These are phyloP conservation scores for Mionectes olivaceus DNA, from an alignment of 2,797 vertebrate genomes.

Conservation along the genomic window DNA sequence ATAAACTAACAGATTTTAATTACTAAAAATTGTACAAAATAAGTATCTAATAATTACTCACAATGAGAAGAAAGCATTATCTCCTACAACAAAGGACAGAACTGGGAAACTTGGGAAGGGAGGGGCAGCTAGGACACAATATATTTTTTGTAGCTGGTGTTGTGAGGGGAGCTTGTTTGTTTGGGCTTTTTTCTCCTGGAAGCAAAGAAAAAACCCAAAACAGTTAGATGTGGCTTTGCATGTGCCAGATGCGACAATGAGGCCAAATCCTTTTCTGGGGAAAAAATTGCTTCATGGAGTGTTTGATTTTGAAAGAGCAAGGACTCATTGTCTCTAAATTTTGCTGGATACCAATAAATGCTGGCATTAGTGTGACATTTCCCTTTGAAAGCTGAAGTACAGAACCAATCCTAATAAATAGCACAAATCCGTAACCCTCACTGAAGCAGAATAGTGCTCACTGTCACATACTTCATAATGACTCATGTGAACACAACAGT, in stretches of 20 bases:
- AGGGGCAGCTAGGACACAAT: conserved; percentile 9
- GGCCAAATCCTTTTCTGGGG: conserved; percentile 31
- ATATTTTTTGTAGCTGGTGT: conserved; percentile 21
- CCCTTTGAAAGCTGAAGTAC: conserved; percentile 26
- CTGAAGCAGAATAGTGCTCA: neutral
- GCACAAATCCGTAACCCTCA: neutral
- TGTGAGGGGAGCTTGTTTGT: neutral
- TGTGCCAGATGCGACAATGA: conserved; percentile 53
- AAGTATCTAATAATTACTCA: neutral
- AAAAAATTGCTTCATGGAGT: conserved; percentile 42
- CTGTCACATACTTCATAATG: neutral
- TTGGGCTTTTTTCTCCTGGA: conserved; percentile 22
- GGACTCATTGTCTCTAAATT: conserved; percentile 30
- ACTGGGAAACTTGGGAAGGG: neutral
- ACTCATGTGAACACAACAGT: neutral
- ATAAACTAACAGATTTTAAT: neutral
- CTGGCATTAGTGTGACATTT: conserved; percentile 57
- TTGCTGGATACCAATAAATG: conserved; percentile 36
- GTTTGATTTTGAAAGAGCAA: conserved; percentile 47
- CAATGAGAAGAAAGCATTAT: conserved; percentile 5
- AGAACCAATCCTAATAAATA: conserved; percentile 21
- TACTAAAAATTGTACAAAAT: neutral
- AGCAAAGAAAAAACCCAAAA: neutral
- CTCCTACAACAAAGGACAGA: neutral
- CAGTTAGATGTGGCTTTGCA: conserved; percentile 22